A percentile compares a stretch with the other conserved stretches of the same genome.
phyloP scores from a whole-genome alignment of 1,140 invertebrate genomes.

The Diorhabda carinulata region DNA sequence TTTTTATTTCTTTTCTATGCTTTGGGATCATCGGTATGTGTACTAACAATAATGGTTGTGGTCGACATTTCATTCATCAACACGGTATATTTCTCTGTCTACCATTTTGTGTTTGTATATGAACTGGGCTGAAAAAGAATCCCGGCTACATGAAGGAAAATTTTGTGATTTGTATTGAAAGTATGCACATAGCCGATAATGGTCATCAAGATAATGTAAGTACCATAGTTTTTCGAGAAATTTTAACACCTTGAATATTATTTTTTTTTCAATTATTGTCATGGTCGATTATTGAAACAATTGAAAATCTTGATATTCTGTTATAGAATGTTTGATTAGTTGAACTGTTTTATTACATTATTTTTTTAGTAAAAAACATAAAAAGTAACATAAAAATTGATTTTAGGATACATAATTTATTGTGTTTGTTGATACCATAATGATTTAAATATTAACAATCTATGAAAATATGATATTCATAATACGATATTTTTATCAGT shows the following conservation, averaged over 20 bases:
- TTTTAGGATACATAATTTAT: too few species aligned
- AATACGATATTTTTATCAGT: too few species aligned
- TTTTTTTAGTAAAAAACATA: too few species aligned
- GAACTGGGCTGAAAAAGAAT: conserved; percentile 63
- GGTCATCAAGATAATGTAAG: conserved; percentile 81
- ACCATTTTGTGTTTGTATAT: background rate
- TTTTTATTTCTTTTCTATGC: conserved; percentile 39
- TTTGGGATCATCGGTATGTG: background rate
- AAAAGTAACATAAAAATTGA: too few species aligned
- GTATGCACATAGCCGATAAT: conserved; percentile 85
- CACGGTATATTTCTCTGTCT: background rate
- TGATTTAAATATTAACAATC: too few species aligned
- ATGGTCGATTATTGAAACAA: too few species aligned
- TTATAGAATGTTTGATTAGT: too few species aligned
- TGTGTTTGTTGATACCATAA: too few species aligned
- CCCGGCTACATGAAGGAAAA: conserved; percentile 99
- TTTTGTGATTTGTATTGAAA: conserved; percentile 95
- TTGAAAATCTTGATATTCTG: too few species aligned
- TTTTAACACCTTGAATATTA: background rate
- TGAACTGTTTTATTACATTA: too few species aligned
- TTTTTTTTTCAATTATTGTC: too few species aligned
- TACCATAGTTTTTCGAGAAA: conserved; percentile 33
- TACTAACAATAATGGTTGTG: conserved; percentile 16
- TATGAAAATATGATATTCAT: too few species aligned
- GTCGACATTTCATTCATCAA: background rate